Evolutionary conservation across 2,888 invertebrate species (phyloP).

Genomic region (Hirtodrosophila trivittata): DNA sequence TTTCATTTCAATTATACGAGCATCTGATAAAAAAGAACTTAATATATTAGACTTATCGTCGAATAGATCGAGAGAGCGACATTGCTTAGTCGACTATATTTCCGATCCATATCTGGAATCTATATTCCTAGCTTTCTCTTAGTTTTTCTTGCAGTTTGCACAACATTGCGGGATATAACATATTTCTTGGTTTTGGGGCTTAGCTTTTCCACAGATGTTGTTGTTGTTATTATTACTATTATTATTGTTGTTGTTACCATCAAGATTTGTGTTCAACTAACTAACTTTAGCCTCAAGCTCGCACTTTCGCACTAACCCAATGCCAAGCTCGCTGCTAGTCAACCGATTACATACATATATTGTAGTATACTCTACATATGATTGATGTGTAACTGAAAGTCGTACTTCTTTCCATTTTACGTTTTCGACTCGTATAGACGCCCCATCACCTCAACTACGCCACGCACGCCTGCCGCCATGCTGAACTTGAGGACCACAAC

Average conservation of each 20-base stretch:
- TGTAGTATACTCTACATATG: not conserved
- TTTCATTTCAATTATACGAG: too few species aligned
- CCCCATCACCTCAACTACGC: conserved; percentile 82
- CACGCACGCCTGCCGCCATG: conserved; percentile 57
- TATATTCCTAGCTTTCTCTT: too few species aligned
- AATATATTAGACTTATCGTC: too few species aligned
- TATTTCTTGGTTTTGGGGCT: conserved; percentile 82
- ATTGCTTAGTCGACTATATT: too few species aligned
- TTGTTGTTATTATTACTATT: conserved; percentile 41
- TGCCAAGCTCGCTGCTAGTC: conserved; percentile 38
- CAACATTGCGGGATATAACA: conserved; percentile 15
- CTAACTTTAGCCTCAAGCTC: conserved; percentile 64
- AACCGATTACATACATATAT: conserved; percentile 5
- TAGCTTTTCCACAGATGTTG: conserved; percentile 71
- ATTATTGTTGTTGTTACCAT: conserved; percentile 44
- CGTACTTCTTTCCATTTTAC: not conserved
- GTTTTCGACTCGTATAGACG: conserved; percentile 66
- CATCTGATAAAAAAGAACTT: too few species aligned
- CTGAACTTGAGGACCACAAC: conserved; percentile 73
- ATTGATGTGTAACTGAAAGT: not conserved
- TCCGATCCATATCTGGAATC: too few species aligned
- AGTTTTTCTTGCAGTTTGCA: conserved; percentile 36
- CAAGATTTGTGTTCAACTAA: conserved; percentile 74
- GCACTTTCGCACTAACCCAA: conserved; percentile 73
- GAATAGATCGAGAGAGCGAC: too few species aligned